These are phyloP conservation scores for Sphaeridia pumilis DNA, from an alignment of 2,888 invertebrate species.

Conservation along the genomic window DNA sequence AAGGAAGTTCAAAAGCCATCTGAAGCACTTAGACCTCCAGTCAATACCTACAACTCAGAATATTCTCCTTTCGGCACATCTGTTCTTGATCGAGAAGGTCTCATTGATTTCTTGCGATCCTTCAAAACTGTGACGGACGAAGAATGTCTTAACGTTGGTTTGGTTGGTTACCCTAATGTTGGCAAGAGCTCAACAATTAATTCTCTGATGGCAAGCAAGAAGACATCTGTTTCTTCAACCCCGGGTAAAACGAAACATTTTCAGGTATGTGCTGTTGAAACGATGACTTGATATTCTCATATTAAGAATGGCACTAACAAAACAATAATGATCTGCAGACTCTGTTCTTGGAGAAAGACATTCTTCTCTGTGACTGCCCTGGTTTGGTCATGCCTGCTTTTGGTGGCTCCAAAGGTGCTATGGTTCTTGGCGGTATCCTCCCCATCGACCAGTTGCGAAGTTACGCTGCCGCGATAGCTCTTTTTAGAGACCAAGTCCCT, in stretches of 20 bases:
- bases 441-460: constrained; percentile 98
- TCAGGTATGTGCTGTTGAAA: constrained; percentile 48
- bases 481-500: constrained; percentile 67
- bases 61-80: constrained; percentile 11
- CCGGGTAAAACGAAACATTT: constrained; percentile 99
- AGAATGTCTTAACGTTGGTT: constrained; percentile 64
- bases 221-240: constrained; percentile 83
- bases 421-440: constrained; percentile 88
- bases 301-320: too few relatives aligned
- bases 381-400: constrained; percentile 97
- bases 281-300: too few relatives aligned
- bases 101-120: constrained; percentile 58
- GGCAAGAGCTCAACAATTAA: constrained; percentile 99
- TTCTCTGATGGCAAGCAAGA: constrained; percentile 66
- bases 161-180: constrained; percentile 98
- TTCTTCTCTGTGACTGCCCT: constrained; percentile 91
- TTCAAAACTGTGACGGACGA: constrained; percentile 42
- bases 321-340: too few relatives aligned
- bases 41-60: constrained; percentile 6
- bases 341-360: constrained; percentile 59
- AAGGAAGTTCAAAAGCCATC: constrained; percentile 22
- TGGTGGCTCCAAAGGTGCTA: constrained; percentile 84
- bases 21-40: not conserved
- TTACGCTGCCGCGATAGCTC: constrained; percentile 71
- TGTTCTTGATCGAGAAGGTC: constrained; percentile 51